Conservation (phyloP, 2,797 vertebrate genomes). For the Acanthurus tractus region DNA sequence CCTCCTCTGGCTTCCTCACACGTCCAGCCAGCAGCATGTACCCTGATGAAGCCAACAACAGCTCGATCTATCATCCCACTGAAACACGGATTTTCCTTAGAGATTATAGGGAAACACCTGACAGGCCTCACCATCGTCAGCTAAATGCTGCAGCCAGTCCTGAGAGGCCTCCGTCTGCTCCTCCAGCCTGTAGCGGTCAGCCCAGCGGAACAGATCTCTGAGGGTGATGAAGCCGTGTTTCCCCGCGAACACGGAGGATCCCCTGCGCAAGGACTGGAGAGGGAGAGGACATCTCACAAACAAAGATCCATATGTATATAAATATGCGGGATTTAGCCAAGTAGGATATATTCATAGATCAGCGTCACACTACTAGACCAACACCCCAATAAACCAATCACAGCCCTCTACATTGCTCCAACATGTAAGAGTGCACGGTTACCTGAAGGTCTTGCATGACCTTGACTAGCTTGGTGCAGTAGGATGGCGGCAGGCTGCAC, state of each 20-base stretch:
- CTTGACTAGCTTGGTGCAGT: conserved; percentile 93
- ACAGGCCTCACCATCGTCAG: conserved; percentile 90
- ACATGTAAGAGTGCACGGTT: conserved; percentile 16
- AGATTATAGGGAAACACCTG: neutral
- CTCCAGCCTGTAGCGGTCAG: conserved; percentile 93
- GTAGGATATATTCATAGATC: too few species aligned
- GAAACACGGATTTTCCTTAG: neutral
- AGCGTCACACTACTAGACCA: too few species aligned
- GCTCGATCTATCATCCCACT: neutral
- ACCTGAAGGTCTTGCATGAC: conserved; percentile 98
- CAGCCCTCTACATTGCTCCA: too few species aligned
- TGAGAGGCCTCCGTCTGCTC: conserved; percentile 87
- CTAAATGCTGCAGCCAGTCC: conserved; percentile 97
- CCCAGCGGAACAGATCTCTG: conserved; percentile 97
- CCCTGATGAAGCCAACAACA: conserved; percentile 75
- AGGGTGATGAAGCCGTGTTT: conserved; percentile 98
- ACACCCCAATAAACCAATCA: too few species aligned
- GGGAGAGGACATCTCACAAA: neutral
- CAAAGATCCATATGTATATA: too few species aligned
- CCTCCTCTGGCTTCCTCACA: conserved; percentile 95
- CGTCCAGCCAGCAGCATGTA: conserved; percentile 97
- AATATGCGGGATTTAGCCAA: too few species aligned
- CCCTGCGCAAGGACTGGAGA: conserved; percentile 91
- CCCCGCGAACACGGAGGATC: conserved; percentile 96
- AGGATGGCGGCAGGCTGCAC: conserved; percentile 94